Conservation (phyloP, 2,797 vertebrate species). For the Oryzias dopingdopingensis region DNA sequence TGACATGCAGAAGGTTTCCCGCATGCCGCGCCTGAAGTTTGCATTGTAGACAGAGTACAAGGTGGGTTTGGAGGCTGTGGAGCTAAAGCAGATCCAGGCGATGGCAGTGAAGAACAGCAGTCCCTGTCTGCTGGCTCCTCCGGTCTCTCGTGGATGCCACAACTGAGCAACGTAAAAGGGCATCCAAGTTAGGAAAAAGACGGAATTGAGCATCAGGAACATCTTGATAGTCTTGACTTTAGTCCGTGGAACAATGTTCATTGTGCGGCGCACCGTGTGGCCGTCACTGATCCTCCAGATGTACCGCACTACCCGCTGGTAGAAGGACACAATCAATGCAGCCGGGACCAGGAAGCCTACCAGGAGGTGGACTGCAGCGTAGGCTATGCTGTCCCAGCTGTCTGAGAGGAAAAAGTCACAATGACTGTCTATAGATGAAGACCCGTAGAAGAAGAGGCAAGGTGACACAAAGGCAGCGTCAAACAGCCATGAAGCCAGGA, state of each 20-base stretch:
- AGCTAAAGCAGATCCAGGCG: conserved; percentile 88
- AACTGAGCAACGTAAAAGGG: conserved; percentile 89
- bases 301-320: conserved; percentile 89
- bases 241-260: conserved; percentile 91
- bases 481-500: conserved; percentile 86
- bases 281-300: conserved; percentile 94
- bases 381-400: conserved; percentile 82
- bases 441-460: conserved; percentile 83
- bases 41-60: conserved; percentile 89
- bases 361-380: conserved; percentile 77
- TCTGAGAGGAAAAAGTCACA: conserved; percentile 87
- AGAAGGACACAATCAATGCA: conserved; percentile 83
- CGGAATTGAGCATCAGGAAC: conserved; percentile 88
- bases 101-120: conserved; percentile 82
- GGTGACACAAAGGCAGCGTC: conserved; percentile 81
- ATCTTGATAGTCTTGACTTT: conserved; percentile 99
- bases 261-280: conserved; percentile 87
- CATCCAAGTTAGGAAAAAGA: conserved; percentile 90
- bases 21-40: conserved; percentile 91
- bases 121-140: conserved; percentile 69
- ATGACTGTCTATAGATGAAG: conserved; percentile 54
- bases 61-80: conserved; percentile 88
- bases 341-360: conserved; percentile 84
- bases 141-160: conserved; percentile 83
- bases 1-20: conserved; percentile 96